Conservation (phyloP, 2,888 invertebrate genomes). For the Pilophorus perplexus region DNA sequence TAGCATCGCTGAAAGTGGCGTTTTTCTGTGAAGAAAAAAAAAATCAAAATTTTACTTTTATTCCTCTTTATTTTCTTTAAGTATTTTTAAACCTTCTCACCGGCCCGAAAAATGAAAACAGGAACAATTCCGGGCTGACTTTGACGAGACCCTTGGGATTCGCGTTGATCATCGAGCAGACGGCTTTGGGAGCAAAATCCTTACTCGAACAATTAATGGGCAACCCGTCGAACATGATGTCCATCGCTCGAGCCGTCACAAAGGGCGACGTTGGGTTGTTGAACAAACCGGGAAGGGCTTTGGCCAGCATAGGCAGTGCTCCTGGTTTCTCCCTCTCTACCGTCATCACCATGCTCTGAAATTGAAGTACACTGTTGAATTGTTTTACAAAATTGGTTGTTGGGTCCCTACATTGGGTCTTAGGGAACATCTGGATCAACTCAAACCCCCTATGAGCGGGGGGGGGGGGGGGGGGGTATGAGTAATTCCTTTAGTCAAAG, state of each 20-base stretch:
- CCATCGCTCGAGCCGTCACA: conserved; percentile 63
- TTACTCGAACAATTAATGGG: conserved; percentile 69
- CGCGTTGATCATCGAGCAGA: conserved; percentile 67
- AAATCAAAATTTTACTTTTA: background rate
- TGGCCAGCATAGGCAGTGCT: conserved; percentile 65
- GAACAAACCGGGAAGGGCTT: conserved; percentile 70
- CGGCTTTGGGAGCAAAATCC: conserved; percentile 73
- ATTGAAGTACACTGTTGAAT: too few species aligned
- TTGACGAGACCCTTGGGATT: conserved; percentile 60
- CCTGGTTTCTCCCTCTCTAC: conserved; percentile 61
- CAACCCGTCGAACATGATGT: conserved; percentile 72
- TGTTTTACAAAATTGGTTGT: too few species aligned
- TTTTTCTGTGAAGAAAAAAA: conserved; percentile 63
- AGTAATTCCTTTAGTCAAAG: too few species aligned
- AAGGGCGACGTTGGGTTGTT: conserved; percentile 63
- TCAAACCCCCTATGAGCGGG: too few species aligned
- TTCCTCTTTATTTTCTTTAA: too few species aligned
- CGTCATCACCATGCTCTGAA: conserved; percentile 59
- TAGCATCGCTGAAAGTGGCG: conserved; percentile 62
- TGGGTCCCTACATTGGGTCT: too few species aligned
- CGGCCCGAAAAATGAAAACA: conserved; percentile 70
- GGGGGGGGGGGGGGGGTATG: too few species aligned
- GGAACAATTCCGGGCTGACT: conserved; percentile 63
- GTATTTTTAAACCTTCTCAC: conserved; percentile 56
- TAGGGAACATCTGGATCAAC: too few species aligned